Base-by-base conservation (phyloP, 2,113 vertebrate genomes). In the Chloebia gouldiae region DNA sequence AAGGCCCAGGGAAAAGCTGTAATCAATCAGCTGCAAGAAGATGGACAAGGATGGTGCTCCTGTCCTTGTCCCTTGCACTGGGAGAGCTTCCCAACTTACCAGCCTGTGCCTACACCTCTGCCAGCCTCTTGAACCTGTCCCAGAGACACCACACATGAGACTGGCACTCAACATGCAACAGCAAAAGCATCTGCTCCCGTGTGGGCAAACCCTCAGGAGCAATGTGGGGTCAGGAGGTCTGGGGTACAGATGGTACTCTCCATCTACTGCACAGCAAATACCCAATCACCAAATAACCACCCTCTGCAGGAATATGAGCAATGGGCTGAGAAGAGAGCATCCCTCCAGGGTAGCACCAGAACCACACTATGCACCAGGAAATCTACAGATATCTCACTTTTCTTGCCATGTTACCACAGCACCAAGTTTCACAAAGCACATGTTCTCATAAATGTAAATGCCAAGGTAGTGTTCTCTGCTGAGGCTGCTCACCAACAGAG, bases 261-360 rank as follows among this genome's bases (percentile, higher is more conserved):
- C 28, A 5, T 2, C 15, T 24, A 7, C 37, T 44, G 35, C 75
- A 86, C 71, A 90, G 51, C 66, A 82, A 88, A 76, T 4, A 64
- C 7, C 10, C 66, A 59, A 10, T 24, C 28, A 64, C 35, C 39
- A 51, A 51, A 37, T 13, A 60, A 2, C 7, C 15, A 66, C 13
- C 5, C 5, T 76, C 22, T 1, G 4, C 23, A 17, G 10, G 15
- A 73, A 11, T 7, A 37, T 0, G 1, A 57, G 31, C 25, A 70
- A 31, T 9, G 7, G 88, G 18, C 22, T 44, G 11, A 53, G 10
- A 51, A 51, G 7, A 49, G 9, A 87, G 24, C 31, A 75, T 4
- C 8, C 15, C 37, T 71, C n/a, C 56, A 88, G 39, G 9, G 18
- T 2, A 20, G 42, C 25, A 90, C 25, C 60, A 79, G 15, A 70